These are phyloP conservation scores for Clepsis dumicolana DNA, from an alignment of 2,888 invertebrate genomes.

Conservation along the genomic window DNA sequence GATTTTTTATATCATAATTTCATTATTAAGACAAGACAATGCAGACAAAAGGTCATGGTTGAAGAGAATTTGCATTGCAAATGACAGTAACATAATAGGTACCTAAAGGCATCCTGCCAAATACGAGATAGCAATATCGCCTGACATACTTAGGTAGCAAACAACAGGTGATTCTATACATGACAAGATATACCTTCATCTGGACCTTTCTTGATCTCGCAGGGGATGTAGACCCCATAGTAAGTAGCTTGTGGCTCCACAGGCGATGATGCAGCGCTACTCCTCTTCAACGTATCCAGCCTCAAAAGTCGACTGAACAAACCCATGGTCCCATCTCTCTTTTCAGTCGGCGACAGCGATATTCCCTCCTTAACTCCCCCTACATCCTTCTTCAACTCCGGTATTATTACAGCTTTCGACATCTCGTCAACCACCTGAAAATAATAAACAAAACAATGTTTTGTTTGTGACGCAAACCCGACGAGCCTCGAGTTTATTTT, in stretches of 20 bases:
- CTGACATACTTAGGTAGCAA: slow-evolving; percentile 22
- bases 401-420: slow-evolving; percentile 79
- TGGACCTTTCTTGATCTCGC: slow-evolving; percentile 81
- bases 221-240: slow-evolving; percentile 84
- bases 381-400: slow-evolving; percentile 74
- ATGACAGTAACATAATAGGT: not conserved
- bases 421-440: slow-evolving; percentile 69
- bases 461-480: slow-evolving; percentile 79
- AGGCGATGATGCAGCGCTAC: slow-evolving; percentile 60
- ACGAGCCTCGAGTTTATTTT: slow-evolving; percentile 68
- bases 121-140: slow-evolving; percentile 23
- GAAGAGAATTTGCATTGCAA: not conserved
- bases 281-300: slow-evolving; percentile 71
- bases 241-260: slow-evolving; percentile 70
- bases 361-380: slow-evolving; percentile 74
- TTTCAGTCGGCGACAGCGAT: slow-evolving; percentile 71
- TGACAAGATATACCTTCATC: slow-evolving; percentile 73
- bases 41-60: not conserved
- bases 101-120: slow-evolving; percentile 29
- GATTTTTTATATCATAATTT: not conserved
- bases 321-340: slow-evolving; percentile 74
- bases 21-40: not conserved
- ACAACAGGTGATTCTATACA: slow-evolving; percentile 24
- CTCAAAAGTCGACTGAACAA: slow-evolving; percentile 74
- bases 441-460: slow-evolving; percentile 77